Evolutionary conservation across 2,797 vertebrate species (phyloP), one percentile per base, ranked within the genome.

Genomic region (Anguilla marmorata): DNA sequence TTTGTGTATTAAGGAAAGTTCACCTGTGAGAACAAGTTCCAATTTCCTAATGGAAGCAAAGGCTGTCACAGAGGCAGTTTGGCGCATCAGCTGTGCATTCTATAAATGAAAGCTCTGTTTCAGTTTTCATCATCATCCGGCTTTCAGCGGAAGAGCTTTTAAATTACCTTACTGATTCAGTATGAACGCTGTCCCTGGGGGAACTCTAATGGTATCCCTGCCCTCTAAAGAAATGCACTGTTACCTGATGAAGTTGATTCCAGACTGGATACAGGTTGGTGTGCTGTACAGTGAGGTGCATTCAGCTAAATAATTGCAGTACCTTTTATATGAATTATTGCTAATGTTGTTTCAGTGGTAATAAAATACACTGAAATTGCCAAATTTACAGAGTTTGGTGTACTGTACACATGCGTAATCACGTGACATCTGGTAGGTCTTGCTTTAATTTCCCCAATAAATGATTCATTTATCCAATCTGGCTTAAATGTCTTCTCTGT

Each of bases 401-500:
- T 60, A n/a, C 74, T 72, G 87, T 86, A 88, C 89, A 69, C 14
- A 82, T 79, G 86, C 85, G 80, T 85, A 82, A 66, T 84, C 27
- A 58, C 48, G 52, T 1, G 41, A 63, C 41, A 63, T 76, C 48
- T n/a, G 12, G 12, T 16, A 37, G 7, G 12, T 85, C 86, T 87
- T 86, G 84, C 33, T n/a, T 79, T 14, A 14, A 58, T 48, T 52
- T 5, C 5, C 30, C 30, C 48, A 24, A 88, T 89, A 27, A 88
- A 90, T 86, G 45, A 89, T 88, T 84, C 2, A 86, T 52, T 89
- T 12, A 89, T 91, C 80, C 56, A 6, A 37, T 37, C 9, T 56
- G 33, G 48, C 63, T 88, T 84, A 33, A 45, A 14, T 50, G 41
- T 52, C 27, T 79, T 56, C 16, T 24, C 6, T 50, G 69, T 83